Evolutionary conservation across 1,140 invertebrate genomes (phyloP).

Genomic region (Calephelis virginiensis): DNA sequence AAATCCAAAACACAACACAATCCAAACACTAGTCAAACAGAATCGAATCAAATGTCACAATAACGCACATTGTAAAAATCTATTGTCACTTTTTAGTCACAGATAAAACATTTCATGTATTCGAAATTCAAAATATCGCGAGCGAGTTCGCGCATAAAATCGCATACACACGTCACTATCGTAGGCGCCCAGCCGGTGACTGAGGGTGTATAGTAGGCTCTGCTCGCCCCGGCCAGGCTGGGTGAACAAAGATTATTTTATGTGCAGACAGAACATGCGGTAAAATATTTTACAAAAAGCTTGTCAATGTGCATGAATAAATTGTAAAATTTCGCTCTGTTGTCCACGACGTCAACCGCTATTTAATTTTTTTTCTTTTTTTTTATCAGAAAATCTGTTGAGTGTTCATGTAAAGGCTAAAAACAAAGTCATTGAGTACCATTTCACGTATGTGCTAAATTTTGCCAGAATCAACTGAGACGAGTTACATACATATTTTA

Average conservation of each 20-base stretch:
- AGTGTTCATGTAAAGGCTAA: no score
- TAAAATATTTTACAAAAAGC: constrained; percentile 3
- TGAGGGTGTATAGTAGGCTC: constrained; percentile 63
- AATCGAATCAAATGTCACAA: constrained; percentile 14
- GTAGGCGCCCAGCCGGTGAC: constrained; percentile 50
- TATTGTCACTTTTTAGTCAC: constrained; percentile 19
- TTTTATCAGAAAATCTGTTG: no score
- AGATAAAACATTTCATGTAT: constrained; percentile 25
- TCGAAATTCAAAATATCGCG: constrained; percentile 53
- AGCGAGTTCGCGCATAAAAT: constrained; percentile 21
- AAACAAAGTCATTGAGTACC: no score
- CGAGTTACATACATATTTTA: no score
- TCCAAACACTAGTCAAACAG: constrained; percentile 18
- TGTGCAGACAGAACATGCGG: constrained; percentile 29
- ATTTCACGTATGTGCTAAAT: no score
- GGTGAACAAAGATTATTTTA: constrained; percentile 44
- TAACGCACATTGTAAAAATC: constrained; percentile 21
- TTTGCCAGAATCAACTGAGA: no score
- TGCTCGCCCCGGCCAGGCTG: constrained; percentile 62
- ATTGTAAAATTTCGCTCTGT: no score
- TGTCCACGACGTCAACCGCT: no score
- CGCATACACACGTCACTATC: constrained; percentile 28
- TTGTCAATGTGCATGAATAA: neutral
- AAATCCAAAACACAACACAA: constrained; percentile 29
- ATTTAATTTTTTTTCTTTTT: no score